Base-by-base conservation (phyloP, 2,888 invertebrate genomes). In the Caenorhabditis auriculariae region DNA sequence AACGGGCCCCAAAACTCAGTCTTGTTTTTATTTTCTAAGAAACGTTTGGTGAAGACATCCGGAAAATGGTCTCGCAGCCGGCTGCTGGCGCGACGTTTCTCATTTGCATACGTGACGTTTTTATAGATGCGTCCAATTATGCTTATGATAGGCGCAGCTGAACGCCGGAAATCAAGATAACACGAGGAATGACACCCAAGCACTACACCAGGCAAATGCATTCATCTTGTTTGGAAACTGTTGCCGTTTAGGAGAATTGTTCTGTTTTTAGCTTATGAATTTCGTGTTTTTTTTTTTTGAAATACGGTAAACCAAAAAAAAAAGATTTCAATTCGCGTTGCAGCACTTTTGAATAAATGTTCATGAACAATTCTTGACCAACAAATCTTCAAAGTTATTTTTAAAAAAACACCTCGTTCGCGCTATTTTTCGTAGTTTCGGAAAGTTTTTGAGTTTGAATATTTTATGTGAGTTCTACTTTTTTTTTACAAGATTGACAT, bases 51-150 rank as follows among this genome's bases (percentile, higher is more conserved):
- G n/a, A 32, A 32, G 35, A 32, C 9, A 32, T 12, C 9, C n/a
- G 35, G 9, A n/a, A 32, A 32, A 32, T n/a, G 35, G 35, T 12
- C 9, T 32, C 9, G 35, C 35, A 32, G 35, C n/a, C 9, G n/a
- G 35, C 9, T 9, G 35, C 9, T 9, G 41, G 9, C 9, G 45
- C 1, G 7, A 17, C 21, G 1, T 9, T 24, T 7, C 21, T 2
- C 39, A 56, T 68, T 68, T 60, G 62, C 68, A 68, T 68, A 68
- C 64, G 46, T 65, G 64, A 61, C 60, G 57, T 49, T 62, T 68
- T 68, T 65, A 68, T 66, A 43, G 59, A 65, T 60, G 54, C 39
- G 45, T 29, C 41, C 57, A 57, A 61, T 53, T 57, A 53, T 59
- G 46, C 55, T 45, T 41, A 48, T 48, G 43, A 47, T 48, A 44